Percentiles rank a stretch among this genome's conserved stretches.
Evolutionary conservation across 2,888 invertebrate genomes (phyloP).

Genomic region (Conistra vaccinii): DNA sequence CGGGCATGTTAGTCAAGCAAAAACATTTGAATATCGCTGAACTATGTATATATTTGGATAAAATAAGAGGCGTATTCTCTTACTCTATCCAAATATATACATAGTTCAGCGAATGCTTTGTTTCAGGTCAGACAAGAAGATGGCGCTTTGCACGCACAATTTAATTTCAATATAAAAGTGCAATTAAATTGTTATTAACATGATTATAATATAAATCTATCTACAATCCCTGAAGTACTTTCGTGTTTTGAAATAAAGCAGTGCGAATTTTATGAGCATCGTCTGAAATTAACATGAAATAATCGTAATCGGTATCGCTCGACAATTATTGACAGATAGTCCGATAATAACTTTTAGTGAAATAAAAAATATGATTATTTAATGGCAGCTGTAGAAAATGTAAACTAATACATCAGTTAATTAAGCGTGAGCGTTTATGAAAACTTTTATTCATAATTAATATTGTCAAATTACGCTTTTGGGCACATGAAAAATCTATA

Average conservation of each 20-base stretch:
- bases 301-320: neutral
- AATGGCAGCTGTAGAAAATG: neutral
- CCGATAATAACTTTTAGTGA: neutral
- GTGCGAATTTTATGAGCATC: conserved; percentile 28
- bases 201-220: conserved; percentile 44
- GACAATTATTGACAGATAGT: neutral
- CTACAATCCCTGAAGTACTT: conserved; percentile 35
- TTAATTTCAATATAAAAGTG: no score
- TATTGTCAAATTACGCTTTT: conserved; percentile 16
- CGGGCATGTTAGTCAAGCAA: neutral
- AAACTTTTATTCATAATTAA: conserved; percentile 19
- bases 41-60: conserved; percentile 12
- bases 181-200: conserved; percentile 36
- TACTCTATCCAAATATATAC: no score
- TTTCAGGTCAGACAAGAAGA: conserved; percentile 39
- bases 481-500: conserved; percentile 16
- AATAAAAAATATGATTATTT: neutral
- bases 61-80: no score
- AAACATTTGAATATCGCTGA: conserved; percentile 10
- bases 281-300: neutral
- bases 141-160: conserved; percentile 41
- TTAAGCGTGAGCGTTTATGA: neutral
- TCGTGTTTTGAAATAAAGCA: conserved; percentile 31
- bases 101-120: no score
- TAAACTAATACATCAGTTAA: conserved; percentile 4